These are phyloP conservation scores for Acronicta leporina DNA, from an alignment of 2,888 invertebrate species.

Conservation along the genomic window DNA sequence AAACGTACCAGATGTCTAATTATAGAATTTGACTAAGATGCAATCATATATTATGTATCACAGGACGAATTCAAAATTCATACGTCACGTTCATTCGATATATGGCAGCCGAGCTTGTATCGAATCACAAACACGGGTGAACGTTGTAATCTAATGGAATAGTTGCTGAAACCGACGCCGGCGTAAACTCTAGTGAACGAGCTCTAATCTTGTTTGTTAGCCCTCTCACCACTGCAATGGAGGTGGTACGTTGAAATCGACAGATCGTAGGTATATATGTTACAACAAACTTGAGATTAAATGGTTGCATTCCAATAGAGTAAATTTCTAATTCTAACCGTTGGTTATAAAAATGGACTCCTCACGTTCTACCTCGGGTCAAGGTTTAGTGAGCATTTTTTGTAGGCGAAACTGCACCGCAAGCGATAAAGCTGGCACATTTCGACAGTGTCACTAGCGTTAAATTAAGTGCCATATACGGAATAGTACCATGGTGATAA, in stretches of 20 bases:
- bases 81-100: slow-evolving; percentile 7
- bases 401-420: slow-evolving; percentile 66
- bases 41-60: neutral
- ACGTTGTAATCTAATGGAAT: slow-evolving; percentile 16
- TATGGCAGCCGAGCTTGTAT: slow-evolving; percentile 9
- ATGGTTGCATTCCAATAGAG: slow-evolving; percentile 20
- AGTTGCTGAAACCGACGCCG: slow-evolving; percentile 10
- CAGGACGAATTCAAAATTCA: slow-evolving; percentile 11
- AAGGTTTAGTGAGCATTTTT: slow-evolving; percentile 61
- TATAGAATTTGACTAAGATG: slow-evolving; percentile 4
- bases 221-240: slow-evolving; percentile 27
- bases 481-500: slow-evolving; percentile 72
- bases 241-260: slow-evolving; percentile 34
- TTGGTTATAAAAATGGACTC: slow-evolving; percentile 55
- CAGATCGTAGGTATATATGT: slow-evolving; percentile 27
- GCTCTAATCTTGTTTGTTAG: slow-evolving; percentile 48
- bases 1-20: slow-evolving; percentile 12
- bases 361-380: slow-evolving; percentile 65
- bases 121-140: slow-evolving; percentile 11
- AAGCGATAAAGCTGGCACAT: slow-evolving; percentile 73
- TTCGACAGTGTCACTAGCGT: slow-evolving; percentile 70
- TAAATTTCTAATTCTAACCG: slow-evolving; percentile 13
- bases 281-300: slow-evolving; percentile 22
- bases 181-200: slow-evolving; percentile 30
- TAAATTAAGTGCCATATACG: slow-evolving; percentile 70